Base-by-base conservation (phyloP, 1,140 invertebrate genomes). In the Paralvinella palmiformis region DNA sequence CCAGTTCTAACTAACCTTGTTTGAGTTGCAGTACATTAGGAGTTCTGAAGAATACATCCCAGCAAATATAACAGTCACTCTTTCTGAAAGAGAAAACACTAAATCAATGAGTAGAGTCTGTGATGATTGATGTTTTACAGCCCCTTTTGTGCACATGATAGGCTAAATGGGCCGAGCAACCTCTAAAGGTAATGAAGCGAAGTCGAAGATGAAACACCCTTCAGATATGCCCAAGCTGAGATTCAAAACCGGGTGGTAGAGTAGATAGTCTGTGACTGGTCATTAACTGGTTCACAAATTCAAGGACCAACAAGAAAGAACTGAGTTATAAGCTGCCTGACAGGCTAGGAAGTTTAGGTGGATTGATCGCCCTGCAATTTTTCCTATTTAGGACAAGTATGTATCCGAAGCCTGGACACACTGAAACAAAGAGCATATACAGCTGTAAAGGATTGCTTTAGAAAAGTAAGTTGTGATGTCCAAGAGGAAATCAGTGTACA, bases 31-130 rank as follows among this genome's bases (percentile, higher is more conserved):
- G 59, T 62, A 76, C 71, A 41, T 75, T 75, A 17, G 45, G 24
- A 15, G 75, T 75, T 58, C 73, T 72, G 67, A 67, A 76, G 10
- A 71, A 55, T 13, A 75, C 65, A 64, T 76, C 71, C 10, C 72
- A 37, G 69, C 75, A 76, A 2, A 63, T 61, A 45, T 67, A 70
- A 62, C 74, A 76, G 10, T 59, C 57, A 27, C 33, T 33, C 31
- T 50, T 48, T 10, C 37, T 52, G 17, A 2, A 15, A 33, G 15
- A 29, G 4, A 29, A 32, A 31, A 13, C 13, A 60, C 1, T 20
- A 41, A 4, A n/a, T 3, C 17, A 27, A 24, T 4, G 44, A 20
- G 44, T 20, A 10, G 20, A 24, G 1, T 32, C 17, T 3, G 33
- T 35, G 29, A 37, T 37, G 22, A 29, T 22, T 4, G 52, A 62